A percentile compares a stretch with the other conserved stretches of the same genome.
phyloP scores from a whole-genome alignment of 1,140 invertebrate species.

The Bombus sibiricus region DNA sequence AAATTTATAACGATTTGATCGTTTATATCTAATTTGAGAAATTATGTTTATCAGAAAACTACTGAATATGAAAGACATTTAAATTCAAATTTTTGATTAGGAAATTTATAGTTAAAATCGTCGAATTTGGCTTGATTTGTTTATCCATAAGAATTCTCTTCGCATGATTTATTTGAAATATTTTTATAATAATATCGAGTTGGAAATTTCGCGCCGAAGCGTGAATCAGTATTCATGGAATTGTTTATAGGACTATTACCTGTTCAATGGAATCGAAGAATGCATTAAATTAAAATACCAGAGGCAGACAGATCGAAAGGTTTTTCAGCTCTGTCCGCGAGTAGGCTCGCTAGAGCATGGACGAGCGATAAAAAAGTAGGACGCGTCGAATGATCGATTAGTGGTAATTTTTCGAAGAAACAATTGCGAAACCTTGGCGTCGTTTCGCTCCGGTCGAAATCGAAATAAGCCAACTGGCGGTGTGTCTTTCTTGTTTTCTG shows the following conservation, averaged over 20 bases:
- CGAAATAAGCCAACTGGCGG: slow-evolving; percentile 66
- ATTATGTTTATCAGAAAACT: not conserved
- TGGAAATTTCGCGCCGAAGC: not conserved
- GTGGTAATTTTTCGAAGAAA: slow-evolving; percentile 30
- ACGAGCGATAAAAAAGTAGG: slow-evolving; percentile 2
- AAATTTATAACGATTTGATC: too few species aligned
- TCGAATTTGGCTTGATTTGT: not conserved
- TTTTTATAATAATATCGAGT: not conserved
- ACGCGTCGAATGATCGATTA: slow-evolving; percentile 23
- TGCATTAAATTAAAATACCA: not conserved
- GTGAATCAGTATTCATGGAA: not conserved
- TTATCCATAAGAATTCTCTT: not conserved
- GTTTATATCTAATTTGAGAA: too few species aligned
- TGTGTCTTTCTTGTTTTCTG: slow-evolving; percentile 78
- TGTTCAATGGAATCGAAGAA: not conserved
- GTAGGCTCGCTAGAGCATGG: not conserved
- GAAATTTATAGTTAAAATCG: not conserved
- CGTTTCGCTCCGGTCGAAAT: slow-evolving; percentile 47
- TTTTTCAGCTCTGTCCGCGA: not conserved
- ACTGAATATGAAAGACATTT: not conserved
- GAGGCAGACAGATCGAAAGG: not conserved
- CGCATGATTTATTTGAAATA: not conserved
- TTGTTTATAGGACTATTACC: not conserved
- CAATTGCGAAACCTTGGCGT: slow-evolving; percentile 47
- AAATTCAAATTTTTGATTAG: not conserved